These are phyloP conservation scores for Nibea albiflora DNA, from an alignment of 2,113 vertebrate species.

Conservation along the genomic window DNA sequence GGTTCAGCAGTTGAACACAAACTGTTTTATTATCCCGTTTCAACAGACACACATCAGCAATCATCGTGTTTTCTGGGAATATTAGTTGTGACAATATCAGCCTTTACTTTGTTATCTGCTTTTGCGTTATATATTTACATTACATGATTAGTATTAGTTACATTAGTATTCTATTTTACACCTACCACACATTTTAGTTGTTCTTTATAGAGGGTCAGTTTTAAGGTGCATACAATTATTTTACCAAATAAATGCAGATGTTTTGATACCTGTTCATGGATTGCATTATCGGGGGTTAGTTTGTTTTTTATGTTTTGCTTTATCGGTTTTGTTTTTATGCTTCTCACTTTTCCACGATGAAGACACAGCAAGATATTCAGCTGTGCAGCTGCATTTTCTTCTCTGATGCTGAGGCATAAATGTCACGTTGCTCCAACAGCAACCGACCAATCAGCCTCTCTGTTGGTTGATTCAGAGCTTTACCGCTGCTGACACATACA, in stretches of 20 bases:
- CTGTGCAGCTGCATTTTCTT: neutral
- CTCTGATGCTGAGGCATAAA: neutral
- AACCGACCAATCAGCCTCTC: conserved; percentile 2
- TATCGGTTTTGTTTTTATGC: too few relatives aligned
- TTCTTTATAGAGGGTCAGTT: neutral
- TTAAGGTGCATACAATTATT: neutral
- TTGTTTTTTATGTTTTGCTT: too few relatives aligned
- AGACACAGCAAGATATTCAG: neutral
- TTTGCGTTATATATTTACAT: neutral
- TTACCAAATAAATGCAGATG: neutral
- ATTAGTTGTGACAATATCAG: neutral
- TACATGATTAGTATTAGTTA: neutral
- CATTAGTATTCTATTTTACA: neutral
- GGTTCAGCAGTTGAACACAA: neutral
- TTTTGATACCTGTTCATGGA: too few relatives aligned
- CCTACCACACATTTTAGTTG: neutral
- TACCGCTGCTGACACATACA: conserved; percentile 31
- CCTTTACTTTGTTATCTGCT: neutral
- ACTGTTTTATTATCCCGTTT: neutral
- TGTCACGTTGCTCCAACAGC: neutral
- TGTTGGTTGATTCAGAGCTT: conserved; percentile 17
- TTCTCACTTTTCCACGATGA: neutral
- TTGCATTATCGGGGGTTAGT: too few relatives aligned
- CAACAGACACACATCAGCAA: neutral
- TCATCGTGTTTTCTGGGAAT: too few relatives aligned